Base-by-base conservation (phyloP, 30 jellyfish, hydroid and myxozoan genomes). In the Aurelia aurita complex sp. Pacific region DNA sequence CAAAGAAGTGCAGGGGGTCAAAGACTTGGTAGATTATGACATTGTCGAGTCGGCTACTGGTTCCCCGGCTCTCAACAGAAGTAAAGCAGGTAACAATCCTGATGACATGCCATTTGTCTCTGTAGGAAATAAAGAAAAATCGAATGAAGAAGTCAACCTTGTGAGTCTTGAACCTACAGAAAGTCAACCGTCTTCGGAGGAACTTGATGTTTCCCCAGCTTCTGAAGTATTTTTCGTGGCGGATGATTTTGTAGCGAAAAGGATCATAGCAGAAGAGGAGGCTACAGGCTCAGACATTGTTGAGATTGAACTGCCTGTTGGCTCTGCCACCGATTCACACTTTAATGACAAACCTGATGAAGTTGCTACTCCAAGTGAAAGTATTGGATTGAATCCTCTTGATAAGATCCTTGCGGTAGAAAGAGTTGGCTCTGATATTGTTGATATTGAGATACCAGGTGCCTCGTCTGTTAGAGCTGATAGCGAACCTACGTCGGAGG, bases 1-100 rank as follows among this genome's bases (percentile, higher is more conserved):
- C 40, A 64, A 77, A 40, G 46, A 50, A 1, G 36, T 52, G 29
- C 36, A 40, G 7, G 51, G 36, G 55, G 93, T 52, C 3, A 82
- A 82, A 62, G 91, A 84, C 29, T 52, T 84, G 68, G 32, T 33
- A 2, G 93, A 84, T n/a, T 84, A 84, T 64, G 93, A 84, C 59
- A 84, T 84, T 46, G 93, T 84, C 13, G 93, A 84, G 46, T 10
- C 87, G 1, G 54, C 93, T 2, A 50, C 78, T 12, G 80, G 40
- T 5, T 12, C 83, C 16, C 29, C 83, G 1, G 64, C 33, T 36
- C 34, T 4, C 6, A 71, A 3, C 68, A 40, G 18, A 11, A 50
- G 38, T 32, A 29, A 42, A 9, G 64, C 38, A 71, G 57, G 4
- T 13, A 46, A 46, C 14, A 7, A 7, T 46, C 8, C 51, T 40